These are phyloP conservation scores for Heliornis fulica DNA, from an alignment of 2,113 vertebrate genomes.

Conservation along the genomic window DNA sequence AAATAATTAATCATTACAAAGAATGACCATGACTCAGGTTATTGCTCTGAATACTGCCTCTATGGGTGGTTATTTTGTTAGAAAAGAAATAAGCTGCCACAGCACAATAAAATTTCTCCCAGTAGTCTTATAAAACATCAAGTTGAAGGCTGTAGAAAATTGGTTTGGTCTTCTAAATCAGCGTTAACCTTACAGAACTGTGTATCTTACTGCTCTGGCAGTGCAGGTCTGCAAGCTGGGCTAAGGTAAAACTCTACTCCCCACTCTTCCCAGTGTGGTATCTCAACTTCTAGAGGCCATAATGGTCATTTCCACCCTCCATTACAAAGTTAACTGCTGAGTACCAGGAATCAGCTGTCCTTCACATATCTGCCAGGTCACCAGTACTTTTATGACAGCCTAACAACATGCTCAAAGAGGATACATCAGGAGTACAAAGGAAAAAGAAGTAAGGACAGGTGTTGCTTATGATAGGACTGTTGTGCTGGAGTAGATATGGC, in stretches of 20 bases:
- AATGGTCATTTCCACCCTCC: not conserved
- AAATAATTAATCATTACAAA: slow-evolving; percentile 61
- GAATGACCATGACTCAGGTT: slow-evolving; percentile 58
- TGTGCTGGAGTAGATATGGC: not conserved
- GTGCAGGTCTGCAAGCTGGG: not conserved
- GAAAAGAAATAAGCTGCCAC: slow-evolving; percentile 9
- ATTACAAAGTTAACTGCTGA: not conserved
- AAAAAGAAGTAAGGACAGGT: not conserved
- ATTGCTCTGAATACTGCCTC: slow-evolving; percentile 2
- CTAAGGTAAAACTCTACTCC: not conserved
- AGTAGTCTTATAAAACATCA: not conserved
- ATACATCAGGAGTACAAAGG: not conserved
- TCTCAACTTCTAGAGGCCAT: not conserved
- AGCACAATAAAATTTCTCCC: not conserved
- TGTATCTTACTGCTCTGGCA: not conserved
- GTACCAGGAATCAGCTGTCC: not conserved
- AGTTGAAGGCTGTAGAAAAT: slow-evolving; percentile 11
- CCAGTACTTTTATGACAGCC: not conserved
- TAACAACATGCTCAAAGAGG: not conserved
- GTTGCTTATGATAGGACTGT: not conserved
- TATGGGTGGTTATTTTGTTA: slow-evolving; percentile 11
- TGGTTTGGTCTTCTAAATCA: not conserved
- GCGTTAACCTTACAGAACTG: not conserved
- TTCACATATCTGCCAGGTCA: not conserved
- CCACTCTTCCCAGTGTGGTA: not conserved